Evolutionary conservation across 2,888 invertebrate genomes (phyloP), one percentile per base, ranked within the genome.

Genomic region (Salpingus planirostris): DNA sequence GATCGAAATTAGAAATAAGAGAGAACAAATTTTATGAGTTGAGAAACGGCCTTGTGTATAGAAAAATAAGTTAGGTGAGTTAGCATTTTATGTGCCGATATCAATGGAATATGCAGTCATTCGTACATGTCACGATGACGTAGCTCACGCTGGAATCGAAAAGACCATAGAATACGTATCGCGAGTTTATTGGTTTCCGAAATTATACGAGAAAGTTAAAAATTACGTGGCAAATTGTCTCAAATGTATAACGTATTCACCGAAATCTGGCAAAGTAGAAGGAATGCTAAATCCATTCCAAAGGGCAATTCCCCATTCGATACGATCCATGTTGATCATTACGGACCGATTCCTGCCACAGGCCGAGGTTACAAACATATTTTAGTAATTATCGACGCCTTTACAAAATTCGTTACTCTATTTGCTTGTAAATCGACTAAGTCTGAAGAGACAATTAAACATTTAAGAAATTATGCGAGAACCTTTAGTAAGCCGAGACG

Each of bases 361-460:
- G n/a, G n/a, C n/a, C n/a, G n/a, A n/a, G n/a, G n/a, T n/a, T n/a
- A n/a, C n/a, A n/a, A 43, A 33, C 37, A 49, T 31, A 33, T 55
- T 11, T 38, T 56, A n/a, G 40, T 43, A 7, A 37, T 51, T 3
- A 34, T 50, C 3, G 49, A 54, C 25, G 36, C 31, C 1, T 52
- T 51, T 24, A 44, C 50, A 0, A 55, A 53, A 27, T 52, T 42
- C 26, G 33, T 42, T 0, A 43, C 39, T 21, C 21, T 54, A 1
- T 50, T 47, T 24, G 15, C 49, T 2, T 2, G 41, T n/a, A n/a
- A n/a, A n/a, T n/a, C n/a, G n/a, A n/a, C n/a, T n/a, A n/a, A n/a
- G n/a, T n/a, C n/a, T n/a, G 31, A 10, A 30, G 33, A 44, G 28
- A 23, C 33, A n/a, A 44, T 48, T 6, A 39, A 40, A 5, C 41